Evolutionary conservation across 2,797 vertebrate genomes (phyloP).

Genomic region (Malurus splendens): DNA sequence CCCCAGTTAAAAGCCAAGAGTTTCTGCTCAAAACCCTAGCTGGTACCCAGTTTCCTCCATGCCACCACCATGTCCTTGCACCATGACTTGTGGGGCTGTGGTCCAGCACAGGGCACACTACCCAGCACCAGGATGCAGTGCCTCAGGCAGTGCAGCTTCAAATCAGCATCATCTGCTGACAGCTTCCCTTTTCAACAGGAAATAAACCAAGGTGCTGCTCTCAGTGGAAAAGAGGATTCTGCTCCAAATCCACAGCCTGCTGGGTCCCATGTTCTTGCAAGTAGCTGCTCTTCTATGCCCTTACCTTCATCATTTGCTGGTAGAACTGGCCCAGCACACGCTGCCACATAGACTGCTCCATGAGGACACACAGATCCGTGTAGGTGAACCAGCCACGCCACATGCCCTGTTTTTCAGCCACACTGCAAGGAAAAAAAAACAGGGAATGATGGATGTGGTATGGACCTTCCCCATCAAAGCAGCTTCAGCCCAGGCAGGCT

Average conservation of each 20-base stretch:
- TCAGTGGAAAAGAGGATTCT: not conserved
- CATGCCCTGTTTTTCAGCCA: slow-evolving; percentile 88
- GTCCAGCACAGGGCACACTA: not conserved
- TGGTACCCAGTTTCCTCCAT: not conserved
- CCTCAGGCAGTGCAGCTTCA: not conserved
- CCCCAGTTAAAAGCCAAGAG: not conserved
- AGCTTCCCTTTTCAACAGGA: not conserved
- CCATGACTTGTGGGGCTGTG: fast-evolving
- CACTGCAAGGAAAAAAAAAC: slow-evolving; percentile 63
- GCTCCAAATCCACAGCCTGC: not conserved
- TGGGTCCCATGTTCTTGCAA: not conserved
- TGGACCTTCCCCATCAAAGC: fast-evolving
- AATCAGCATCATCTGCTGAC: not conserved
- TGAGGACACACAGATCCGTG: slow-evolving; percentile 91
- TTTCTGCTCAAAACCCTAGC: not conserved
- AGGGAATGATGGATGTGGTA: not conserved
- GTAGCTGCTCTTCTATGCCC: not conserved
- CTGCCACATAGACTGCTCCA: slow-evolving; percentile 89
- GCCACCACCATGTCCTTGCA: not conserved
- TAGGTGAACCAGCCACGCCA: slow-evolving; percentile 96
- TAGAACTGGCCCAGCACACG: slow-evolving; percentile 82
- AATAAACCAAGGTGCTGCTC: not conserved
- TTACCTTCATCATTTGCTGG: slow-evolving; percentile 89
- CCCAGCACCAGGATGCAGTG: not conserved
- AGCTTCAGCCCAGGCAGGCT: not conserved